Evolutionary conservation across 2,888 invertebrate species (phyloP), one percentile per base, ranked within the genome.

Genomic region (Nomada goodeniana): DNA sequence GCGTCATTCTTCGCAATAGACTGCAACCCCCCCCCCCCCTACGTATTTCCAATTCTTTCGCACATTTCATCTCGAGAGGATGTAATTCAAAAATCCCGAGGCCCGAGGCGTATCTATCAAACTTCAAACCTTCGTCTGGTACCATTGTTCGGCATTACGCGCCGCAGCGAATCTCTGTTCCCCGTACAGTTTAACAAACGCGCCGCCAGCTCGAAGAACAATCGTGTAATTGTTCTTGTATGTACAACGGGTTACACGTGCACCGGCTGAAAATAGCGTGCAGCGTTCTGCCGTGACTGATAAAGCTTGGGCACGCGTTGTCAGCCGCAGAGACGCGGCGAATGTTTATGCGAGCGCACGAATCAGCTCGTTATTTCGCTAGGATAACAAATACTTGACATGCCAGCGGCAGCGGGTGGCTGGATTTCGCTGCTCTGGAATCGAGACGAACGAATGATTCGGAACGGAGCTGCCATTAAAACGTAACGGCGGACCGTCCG

Each of bases 341-440:
- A 60, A 60, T 78, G 68, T 81, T 74, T 70, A 77, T 63, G 77
- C 69, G 36, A 73, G 72, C 65, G 26, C 60, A 57, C 61, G 74
- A 70, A 76, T 82, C 67, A 20, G 59, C 69, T 68, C 63, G 78
- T 73, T 86, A 86, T 86, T 84, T 80, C 61, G 64, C 53, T 52
- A 72, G 72, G 79, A 86, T 86, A 86, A 84, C 82, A 70, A 84
- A 86, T 84, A 74, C 77, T 82, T 82, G 75, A 86, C 75, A 67
- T 72, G 84, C 70, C 86, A 77, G 47, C 42, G 65, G 70, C 71
- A 70, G 61, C 42, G 55, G 11, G 42, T 57, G 65, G 44, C 55
- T 42, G 55, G 53, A 57, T 81, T 86, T 83, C 73, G 74, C 70
- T 72, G 76, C 36, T 50, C 29, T 4, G 18, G 23, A 52, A 63